phyloP scores from a whole-genome alignment of 2,888 invertebrate genomes.

The Cristatella mucedo region DNA sequence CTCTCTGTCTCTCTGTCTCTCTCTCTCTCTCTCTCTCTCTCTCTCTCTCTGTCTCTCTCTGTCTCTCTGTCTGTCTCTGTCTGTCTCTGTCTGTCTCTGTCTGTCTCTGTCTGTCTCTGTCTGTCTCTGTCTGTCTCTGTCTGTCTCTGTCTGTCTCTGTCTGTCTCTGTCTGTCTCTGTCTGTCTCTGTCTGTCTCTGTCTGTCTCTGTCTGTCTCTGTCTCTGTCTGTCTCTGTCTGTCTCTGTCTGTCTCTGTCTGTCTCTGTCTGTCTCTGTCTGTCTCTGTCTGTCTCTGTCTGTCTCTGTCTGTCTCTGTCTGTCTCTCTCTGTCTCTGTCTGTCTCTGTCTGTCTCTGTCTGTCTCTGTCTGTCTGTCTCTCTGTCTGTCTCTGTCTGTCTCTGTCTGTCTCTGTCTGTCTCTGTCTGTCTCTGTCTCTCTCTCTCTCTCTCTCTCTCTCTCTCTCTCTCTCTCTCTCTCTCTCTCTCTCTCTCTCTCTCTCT shows the following conservation, averaged over 20 bases:
- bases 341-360: constrained; percentile 9
- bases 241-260: too few relatives aligned
- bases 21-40: too few relatives aligned
- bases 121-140: constrained; percentile 3
- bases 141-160: constrained; percentile 6
- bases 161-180: constrained; percentile 2
- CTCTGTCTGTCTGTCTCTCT: constrained; percentile 6
- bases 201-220: constrained; percentile 5
- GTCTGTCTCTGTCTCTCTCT: constrained; percentile 11
- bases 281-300: too few relatives aligned
- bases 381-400: constrained; percentile 1
- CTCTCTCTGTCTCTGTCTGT: constrained; percentile 10
- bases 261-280: too few relatives aligned
- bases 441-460: constrained; percentile 10
- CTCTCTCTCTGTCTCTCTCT: too few relatives aligned
- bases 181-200: constrained; percentile 4
- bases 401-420: constrained; percentile 11
- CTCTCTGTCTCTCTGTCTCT: too few relatives aligned
- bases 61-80: too few relatives aligned
- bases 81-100: too few relatives aligned
- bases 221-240: constrained; percentile 8
- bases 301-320: constrained; percentile 10
- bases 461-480: constrained; percentile 8
- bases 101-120: too few relatives aligned
- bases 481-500: constrained; percentile 10